Percentiles rank a stretch among this genome's conserved stretches.
phyloP scores from a whole-genome alignment of 2,797 vertebrate genomes.

The Rhinogobio ventralis region DNA sequence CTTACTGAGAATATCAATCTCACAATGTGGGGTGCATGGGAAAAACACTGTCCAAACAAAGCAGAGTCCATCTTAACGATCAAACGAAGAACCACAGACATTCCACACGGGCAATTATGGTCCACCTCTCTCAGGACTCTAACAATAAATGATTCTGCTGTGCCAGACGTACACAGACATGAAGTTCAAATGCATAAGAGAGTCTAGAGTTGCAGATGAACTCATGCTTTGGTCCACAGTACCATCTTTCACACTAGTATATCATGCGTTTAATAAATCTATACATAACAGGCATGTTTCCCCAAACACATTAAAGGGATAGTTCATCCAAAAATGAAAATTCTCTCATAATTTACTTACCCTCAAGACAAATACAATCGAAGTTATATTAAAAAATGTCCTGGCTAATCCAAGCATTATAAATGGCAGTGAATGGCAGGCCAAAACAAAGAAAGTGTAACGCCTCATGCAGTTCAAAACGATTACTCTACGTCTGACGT shows the following conservation, averaged over 20 bases:
- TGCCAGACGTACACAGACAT: conserved; percentile 4
- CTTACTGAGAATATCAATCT: conserved; percentile 35
- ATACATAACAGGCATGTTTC: background rate
- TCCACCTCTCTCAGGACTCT: conserved; percentile 15
- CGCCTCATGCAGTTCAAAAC: no score
- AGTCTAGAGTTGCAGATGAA: conserved; percentile 22
- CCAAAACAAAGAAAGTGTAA: no score
- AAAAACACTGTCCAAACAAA: conserved; percentile 45
- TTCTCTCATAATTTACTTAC: no score
- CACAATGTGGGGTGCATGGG: conserved; percentile 19
- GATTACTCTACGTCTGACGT: no score
- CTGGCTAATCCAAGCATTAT: no score
- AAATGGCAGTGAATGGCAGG: no score
- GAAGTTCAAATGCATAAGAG: conserved; percentile 6
- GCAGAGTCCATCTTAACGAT: conserved; percentile 35
- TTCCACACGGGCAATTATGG: conserved; percentile 41
- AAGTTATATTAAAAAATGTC: no score
- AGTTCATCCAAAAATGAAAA: no score
- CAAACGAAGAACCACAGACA: conserved; percentile 53
- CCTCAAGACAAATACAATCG: no score
- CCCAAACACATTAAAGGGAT: background rate
- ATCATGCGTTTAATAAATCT: conserved; percentile 14
- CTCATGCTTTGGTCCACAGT: background rate
- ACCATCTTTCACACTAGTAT: conserved; percentile 6
- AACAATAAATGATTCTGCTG: conserved; percentile 17